These are phyloP conservation scores for Oceanodroma leucorhoa DNA, from an alignment of 2,797 vertebrate genomes.

Conservation along the genomic window DNA sequence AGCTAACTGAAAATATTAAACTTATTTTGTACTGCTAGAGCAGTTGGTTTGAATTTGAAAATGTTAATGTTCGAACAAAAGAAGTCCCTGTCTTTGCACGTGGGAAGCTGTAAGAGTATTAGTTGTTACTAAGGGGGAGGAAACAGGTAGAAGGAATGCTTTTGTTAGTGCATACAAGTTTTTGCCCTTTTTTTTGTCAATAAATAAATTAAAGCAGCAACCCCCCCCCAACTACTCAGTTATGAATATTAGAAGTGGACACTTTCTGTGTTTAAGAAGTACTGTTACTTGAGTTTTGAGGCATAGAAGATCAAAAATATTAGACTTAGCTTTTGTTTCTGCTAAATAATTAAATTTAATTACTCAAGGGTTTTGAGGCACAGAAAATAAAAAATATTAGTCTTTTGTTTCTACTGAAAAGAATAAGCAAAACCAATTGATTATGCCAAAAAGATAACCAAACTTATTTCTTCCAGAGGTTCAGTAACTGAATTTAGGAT, in stretches of 20 bases:
- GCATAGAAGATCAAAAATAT: background rate
- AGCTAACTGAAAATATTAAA: background rate
- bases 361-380: background rate
- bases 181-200: background rate
- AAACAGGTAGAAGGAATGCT: background rate
- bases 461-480: background rate
- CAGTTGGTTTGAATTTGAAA: background rate
- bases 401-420: background rate
- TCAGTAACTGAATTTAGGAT: background rate
- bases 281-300: background rate
- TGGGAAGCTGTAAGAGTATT: background rate
- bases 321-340: background rate
- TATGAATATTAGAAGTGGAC: background rate
- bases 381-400: background rate
- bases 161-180: background rate
- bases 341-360: background rate
- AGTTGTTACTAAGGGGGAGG: background rate
- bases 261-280: background rate
- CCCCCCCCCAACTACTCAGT: background rate
- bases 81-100: background rate
- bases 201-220: background rate
- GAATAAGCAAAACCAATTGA: background rate
- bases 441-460: background rate
- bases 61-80: background rate
- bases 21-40: background rate